phyloP scores from a whole-genome alignment of 2,113 vertebrate genomes.

The Australoheros scitulus region DNA sequence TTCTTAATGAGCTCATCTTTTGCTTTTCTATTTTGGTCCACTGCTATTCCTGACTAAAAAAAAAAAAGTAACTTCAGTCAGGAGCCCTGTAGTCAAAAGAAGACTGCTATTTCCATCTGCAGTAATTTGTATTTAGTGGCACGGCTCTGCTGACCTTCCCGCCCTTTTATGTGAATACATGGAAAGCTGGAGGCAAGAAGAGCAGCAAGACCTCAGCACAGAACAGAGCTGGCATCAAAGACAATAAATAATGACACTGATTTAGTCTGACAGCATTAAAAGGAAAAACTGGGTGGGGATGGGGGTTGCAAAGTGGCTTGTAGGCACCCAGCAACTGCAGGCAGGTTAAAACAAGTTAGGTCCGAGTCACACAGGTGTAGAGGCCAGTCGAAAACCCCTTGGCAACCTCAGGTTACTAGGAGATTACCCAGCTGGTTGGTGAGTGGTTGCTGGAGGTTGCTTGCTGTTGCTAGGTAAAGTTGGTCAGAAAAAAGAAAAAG shows the following conservation, averaged over 20 bases:
- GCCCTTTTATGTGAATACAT: neutral
- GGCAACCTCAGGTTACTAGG: rapidly evolving
- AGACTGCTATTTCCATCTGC: neutral
- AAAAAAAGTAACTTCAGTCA: neutral
- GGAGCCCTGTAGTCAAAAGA: neutral
- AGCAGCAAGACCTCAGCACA: neutral
- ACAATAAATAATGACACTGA: neutral
- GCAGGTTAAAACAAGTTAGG: neutral
- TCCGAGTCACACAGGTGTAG: neutral
- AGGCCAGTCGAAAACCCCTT: neutral
- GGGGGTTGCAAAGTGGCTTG: neutral
- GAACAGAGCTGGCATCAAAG: neutral
- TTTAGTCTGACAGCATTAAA: neutral
- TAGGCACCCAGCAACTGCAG: neutral
- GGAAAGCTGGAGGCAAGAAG: neutral
- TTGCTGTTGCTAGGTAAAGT: too few relatives aligned
- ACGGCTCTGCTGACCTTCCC: neutral
- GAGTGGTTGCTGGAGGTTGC: neutral
- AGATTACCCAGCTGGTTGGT: neutral
- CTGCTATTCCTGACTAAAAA: neutral
- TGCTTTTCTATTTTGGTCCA: neutral
- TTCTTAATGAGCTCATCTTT: too few relatives aligned
- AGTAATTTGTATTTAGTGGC: neutral
- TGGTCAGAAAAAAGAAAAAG: too few relatives aligned
- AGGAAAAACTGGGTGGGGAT: neutral